Conservation (phyloP, 2,113 vertebrate genomes). For the Bubo bubo region DNA sequence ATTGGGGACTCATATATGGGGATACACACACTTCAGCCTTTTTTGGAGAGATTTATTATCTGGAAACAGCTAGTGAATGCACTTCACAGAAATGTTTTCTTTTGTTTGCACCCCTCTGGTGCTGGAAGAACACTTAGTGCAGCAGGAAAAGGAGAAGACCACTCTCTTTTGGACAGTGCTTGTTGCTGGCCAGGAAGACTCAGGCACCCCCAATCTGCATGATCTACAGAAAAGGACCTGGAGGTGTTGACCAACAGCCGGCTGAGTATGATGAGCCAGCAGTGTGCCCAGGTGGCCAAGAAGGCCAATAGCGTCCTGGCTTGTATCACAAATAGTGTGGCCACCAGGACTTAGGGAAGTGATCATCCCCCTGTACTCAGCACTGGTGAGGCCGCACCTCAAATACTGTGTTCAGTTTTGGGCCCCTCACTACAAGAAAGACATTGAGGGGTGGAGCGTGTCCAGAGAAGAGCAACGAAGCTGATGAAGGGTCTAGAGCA, state of each 20-base stretch:
- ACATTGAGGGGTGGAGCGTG: neutral
- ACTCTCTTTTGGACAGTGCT: neutral
- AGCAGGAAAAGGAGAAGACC: neutral
- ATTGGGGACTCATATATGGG: neutral
- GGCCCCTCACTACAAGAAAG: no score
- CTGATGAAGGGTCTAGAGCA: neutral
- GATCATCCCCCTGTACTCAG: rapidly evolving
- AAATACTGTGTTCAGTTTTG: neutral
- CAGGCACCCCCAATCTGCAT: rapidly evolving
- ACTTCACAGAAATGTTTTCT: neutral
- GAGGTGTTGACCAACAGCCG: rapidly evolving
- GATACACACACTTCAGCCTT: neutral
- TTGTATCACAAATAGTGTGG: neutral
- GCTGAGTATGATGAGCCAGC: neutral
- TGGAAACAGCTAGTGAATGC: neutral
- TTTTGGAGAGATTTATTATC: neutral
- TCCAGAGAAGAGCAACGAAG: neutral
- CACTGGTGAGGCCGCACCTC: neutral
- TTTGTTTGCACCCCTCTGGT: neutral
- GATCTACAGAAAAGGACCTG: neutral
- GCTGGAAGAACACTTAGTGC: neutral
- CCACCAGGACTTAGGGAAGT: neutral
- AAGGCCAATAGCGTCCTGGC: neutral
- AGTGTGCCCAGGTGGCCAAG: neutral
- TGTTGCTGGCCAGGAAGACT: neutral